Percentiles rank a stretch among this genome's conserved stretches.
Evolutionary conservation across 2,888 invertebrate species (phyloP).

Genomic region (Sipha maydis): DNA sequence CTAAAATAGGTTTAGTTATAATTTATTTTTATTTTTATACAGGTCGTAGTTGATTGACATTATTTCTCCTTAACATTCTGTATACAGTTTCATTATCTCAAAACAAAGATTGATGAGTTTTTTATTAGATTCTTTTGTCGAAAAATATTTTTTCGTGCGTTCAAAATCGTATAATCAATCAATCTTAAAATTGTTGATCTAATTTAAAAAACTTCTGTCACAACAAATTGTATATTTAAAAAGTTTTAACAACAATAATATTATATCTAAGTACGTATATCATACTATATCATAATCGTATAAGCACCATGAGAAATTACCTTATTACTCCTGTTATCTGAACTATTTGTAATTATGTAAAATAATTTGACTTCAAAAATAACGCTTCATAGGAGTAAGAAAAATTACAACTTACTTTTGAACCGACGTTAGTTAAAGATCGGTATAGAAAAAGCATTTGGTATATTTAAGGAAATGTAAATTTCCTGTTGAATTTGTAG

Average conservation of each 20-base stretch:
- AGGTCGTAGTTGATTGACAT: not conserved
- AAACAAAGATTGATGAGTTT: slow-evolving; percentile 19
- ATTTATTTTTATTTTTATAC: not conserved
- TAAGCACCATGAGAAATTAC: too few species aligned
- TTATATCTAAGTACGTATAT: too few species aligned
- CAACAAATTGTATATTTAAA: not conserved
- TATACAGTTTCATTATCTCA: not conserved
- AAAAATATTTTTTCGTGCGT: not conserved
- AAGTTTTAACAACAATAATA: not conserved
- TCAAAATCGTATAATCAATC: not conserved
- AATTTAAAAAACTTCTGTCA: not conserved
- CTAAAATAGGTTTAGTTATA: not conserved
- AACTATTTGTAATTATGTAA: too few species aligned
- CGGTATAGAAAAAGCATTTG: too few species aligned
- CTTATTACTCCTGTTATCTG: too few species aligned
- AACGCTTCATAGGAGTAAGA: too few species aligned
- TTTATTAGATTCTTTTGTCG: not conserved
- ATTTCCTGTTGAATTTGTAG: too few species aligned
- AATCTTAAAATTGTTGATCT: not conserved
- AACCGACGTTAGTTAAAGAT: too few species aligned
- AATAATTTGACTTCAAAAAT: too few species aligned
- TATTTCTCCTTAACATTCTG: not conserved
- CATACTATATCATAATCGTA: too few species aligned
- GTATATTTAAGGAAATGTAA: too few species aligned
- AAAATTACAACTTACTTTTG: too few species aligned